Evolutionary conservation across 1,140 invertebrate genomes (phyloP).

Genomic region (Globodera ellingtonae): DNA sequence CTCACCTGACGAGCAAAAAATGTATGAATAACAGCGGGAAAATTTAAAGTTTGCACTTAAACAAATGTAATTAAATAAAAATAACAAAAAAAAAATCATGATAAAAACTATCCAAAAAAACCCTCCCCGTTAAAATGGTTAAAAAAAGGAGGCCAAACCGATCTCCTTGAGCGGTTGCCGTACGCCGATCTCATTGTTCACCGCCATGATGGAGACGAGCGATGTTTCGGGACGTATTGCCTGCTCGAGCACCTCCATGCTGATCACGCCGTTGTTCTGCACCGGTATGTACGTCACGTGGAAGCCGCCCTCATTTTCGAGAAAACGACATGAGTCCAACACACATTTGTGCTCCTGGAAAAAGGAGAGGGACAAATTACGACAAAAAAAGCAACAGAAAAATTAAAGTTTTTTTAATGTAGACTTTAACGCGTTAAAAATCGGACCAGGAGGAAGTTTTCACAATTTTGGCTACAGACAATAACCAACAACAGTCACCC

Average conservation of each 20-base stretch:
- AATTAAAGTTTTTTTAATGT: no score
- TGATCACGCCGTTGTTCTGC: constrained; percentile 82
- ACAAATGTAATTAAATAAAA: no score
- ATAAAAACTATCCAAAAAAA: no score
- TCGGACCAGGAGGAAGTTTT: no score
- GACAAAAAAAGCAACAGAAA: no score
- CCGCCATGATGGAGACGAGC: constrained; percentile 92
- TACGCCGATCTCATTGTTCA: constrained; percentile 99
- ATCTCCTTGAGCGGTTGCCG: constrained; percentile 90
- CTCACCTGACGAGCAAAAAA: constrained; percentile 44
- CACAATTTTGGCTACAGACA: no score
- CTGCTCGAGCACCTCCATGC: constrained; percentile 76
- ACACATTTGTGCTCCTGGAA: constrained; percentile 97
- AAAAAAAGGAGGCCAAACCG: constrained; percentile 68
- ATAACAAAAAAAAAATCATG: no score
- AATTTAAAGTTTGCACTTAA: no score
- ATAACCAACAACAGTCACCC: constrained; percentile 35
- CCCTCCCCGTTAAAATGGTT: no score
- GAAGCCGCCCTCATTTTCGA: constrained; percentile 88
- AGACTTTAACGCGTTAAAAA: not conserved
- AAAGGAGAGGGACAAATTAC: not conserved
- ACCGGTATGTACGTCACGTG: constrained; percentile 95
- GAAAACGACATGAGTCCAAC: constrained; percentile 89
- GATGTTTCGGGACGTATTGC: constrained; percentile 86
- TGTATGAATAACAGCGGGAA: not conserved